A percentile compares a stretch with the other conserved stretches of the same genome.
Evolutionary conservation across 2,797 vertebrate species (phyloP).

Genomic region (Danio tinwini): DNA sequence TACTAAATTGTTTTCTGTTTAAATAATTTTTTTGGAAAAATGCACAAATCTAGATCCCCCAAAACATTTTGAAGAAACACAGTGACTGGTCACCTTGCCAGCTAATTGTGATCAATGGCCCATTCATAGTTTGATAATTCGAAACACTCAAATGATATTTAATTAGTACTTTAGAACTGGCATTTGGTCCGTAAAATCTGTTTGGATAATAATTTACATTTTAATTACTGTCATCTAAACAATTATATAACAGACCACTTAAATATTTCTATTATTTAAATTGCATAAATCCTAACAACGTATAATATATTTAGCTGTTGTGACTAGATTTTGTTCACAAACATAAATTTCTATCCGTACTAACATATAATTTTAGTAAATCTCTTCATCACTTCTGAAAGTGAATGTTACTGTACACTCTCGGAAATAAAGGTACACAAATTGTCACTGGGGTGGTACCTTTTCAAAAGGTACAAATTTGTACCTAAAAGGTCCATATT

Average conservation of each 20-base stretch:
- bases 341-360: too few species aligned
- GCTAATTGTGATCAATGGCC: background rate
- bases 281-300: too few species aligned
- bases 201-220: background rate
- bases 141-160: background rate
- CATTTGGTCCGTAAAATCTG: background rate
- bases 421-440: too few species aligned
- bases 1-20: background rate
- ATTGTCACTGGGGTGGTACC: too few species aligned
- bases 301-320: too few species aligned
- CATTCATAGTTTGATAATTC: background rate
- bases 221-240: background rate
- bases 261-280: background rate
- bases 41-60: background rate
- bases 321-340: too few species aligned
- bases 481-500: too few species aligned
- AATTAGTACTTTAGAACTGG: background rate
- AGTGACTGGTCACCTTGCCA: background rate
- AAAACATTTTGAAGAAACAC: background rate
- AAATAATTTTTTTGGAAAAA: slow-evolving; percentile 11
- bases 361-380: too few species aligned
- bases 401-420: too few species aligned
- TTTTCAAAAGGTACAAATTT: too few species aligned
- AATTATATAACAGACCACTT: background rate
- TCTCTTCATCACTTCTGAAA: too few species aligned